Conservation (phyloP, 1,140 invertebrate species). For the Lysiphlebus fabarum region DNA sequence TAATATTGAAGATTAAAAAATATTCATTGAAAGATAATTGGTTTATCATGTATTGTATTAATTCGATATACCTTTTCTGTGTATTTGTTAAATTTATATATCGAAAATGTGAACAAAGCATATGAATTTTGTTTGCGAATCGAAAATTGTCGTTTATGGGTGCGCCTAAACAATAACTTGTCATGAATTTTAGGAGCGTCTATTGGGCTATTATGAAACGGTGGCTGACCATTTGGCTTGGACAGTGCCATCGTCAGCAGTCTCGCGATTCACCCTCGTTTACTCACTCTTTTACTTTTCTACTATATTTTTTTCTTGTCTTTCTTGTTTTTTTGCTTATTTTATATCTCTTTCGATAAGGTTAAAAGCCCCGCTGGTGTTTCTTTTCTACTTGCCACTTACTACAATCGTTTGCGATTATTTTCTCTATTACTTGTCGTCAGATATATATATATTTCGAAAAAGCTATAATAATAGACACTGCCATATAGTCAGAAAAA, state of each 20-base stretch:
- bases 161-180: slow-evolving; percentile 56
- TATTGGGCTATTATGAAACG: slow-evolving; percentile 53
- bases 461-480: no score
- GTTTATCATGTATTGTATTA: no score
- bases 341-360: no score
- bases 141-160: slow-evolving; percentile 12
- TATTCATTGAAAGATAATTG: no score
- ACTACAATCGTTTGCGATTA: slow-evolving; percentile 19
- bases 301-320: slow-evolving; percentile 15
- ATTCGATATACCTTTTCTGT: no score
- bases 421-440: slow-evolving; percentile 13
- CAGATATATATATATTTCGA: background rate
- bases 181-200: slow-evolving; percentile 53
- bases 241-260: slow-evolving; percentile 51
- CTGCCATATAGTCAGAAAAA: no score
- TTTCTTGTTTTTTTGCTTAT: background rate
- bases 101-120: background rate
- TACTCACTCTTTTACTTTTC: slow-evolving; percentile 27
- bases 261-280: slow-evolving; percentile 30
- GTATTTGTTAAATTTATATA: no score
- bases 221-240: slow-evolving; percentile 54
- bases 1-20: no score
- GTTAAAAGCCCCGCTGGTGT: no score
- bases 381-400: slow-evolving; percentile 25
- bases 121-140: slow-evolving; percentile 11